Conservation (phyloP, 2,797 vertebrate species). For the Sus cebifrons region DNA sequence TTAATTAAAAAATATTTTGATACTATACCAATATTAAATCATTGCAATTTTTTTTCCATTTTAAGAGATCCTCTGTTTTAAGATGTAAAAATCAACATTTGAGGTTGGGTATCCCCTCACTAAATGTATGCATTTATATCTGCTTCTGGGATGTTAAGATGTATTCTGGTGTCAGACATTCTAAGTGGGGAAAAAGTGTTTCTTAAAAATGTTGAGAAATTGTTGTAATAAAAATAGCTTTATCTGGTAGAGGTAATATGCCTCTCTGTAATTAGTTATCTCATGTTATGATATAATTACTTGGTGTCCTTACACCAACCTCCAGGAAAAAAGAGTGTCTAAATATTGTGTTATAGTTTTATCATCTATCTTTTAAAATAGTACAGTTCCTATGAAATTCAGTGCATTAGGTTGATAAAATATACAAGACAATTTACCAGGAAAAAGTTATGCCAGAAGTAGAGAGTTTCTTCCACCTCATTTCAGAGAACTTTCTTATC, state of each 20-base stretch:
- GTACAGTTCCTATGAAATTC: slow-evolving; percentile 23
- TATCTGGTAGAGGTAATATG: slow-evolving; percentile 51
- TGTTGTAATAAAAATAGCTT: slow-evolving; percentile 72
- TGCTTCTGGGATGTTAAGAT: background rate
- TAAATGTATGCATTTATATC: slow-evolving; percentile 22
- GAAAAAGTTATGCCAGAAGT: slow-evolving; percentile 45
- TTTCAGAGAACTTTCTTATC: slow-evolving; percentile 65
- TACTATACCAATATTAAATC: background rate
- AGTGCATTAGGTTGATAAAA: slow-evolving; percentile 58
- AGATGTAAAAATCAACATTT: slow-evolving; percentile 19
- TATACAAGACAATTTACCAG: slow-evolving; percentile 59
- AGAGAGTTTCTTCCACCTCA: slow-evolving; percentile 17
- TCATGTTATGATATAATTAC: slow-evolving; percentile 65
- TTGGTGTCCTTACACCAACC: slow-evolving; percentile 58
- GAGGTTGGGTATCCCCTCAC: background rate
- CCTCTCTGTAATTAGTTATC: slow-evolving; percentile 67
- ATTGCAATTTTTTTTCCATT: background rate
- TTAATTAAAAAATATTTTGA: background rate
- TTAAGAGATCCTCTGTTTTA: slow-evolving; percentile 1
- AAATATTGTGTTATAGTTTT: slow-evolving; percentile 71
- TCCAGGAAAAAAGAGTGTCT: slow-evolving; percentile 66
- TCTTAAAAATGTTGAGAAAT: slow-evolving; percentile 67
- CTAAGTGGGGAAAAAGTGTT: background rate
- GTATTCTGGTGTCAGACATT: slow-evolving; percentile 8
- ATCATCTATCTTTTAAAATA: slow-evolving; percentile 69